A percentile compares a stretch with the other conserved stretches of the same genome.
These are phyloP conservation scores for Drosophila persimilis DNA, from an alignment of 1,140 invertebrate genomes.

Conservation along the genomic window DNA sequence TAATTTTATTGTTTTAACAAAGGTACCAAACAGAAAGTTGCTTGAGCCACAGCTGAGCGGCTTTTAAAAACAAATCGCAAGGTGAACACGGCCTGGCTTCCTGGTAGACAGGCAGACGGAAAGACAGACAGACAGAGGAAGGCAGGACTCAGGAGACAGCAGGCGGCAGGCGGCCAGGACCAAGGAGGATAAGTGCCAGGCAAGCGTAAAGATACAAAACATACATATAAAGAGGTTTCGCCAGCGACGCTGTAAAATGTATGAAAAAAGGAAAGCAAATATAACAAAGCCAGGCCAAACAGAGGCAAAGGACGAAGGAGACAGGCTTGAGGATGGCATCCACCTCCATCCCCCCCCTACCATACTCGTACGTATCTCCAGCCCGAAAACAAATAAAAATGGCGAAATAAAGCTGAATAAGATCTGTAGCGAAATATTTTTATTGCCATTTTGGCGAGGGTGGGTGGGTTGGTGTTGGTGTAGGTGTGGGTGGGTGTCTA, in stretches of 20 bases:
- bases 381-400: constrained; percentile 77
- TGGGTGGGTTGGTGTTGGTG: constrained; percentile 26
- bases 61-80: constrained; percentile 81
- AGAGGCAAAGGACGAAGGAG: no score
- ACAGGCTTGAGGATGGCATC: not conserved
- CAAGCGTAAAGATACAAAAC: constrained; percentile 63
- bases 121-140: constrained; percentile 19
- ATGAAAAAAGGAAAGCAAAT: constrained; percentile 47
- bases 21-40: constrained; percentile 80
- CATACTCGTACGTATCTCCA: constrained; percentile 45
- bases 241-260: constrained; percentile 52
- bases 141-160: not conserved
- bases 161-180: not conserved
- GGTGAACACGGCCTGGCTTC: constrained; percentile 52
- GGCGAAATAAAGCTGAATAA: constrained; percentile 81
- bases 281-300: constrained; percentile 47
- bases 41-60: constrained; percentile 80
- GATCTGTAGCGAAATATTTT: constrained; percentile 81
- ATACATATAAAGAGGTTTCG: constrained; percentile 68
- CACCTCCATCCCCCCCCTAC: not conserved
- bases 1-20: constrained; percentile 82
- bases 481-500: not conserved
- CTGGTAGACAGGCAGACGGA: constrained; percentile 11
- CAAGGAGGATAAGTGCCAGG: constrained; percentile 56
- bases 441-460: constrained; percentile 77